phyloP scores from a whole-genome alignment of 2,113 vertebrate species.

The Camelus bactrianus region DNA sequence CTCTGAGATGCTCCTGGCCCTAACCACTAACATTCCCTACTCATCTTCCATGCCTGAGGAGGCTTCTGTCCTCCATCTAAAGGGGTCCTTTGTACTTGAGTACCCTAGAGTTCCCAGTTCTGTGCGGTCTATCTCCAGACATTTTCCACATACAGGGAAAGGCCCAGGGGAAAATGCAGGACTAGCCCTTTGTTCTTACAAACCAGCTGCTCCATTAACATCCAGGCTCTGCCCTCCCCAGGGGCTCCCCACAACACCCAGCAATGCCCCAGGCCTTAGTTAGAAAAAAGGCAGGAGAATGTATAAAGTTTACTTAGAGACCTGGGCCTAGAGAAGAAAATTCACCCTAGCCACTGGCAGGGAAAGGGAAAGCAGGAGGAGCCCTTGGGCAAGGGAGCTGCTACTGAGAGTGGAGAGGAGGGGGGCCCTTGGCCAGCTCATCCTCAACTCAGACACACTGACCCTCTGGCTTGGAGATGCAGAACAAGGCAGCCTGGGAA shows the following conservation, averaged over 20 bases:
- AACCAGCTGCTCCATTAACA: not conserved
- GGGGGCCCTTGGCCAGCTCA: not conserved
- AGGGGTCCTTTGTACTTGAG: not conserved
- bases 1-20: not conserved
- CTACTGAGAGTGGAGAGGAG: no score
- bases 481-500: not conserved
- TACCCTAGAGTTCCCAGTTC: not conserved
- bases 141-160: not conserved
- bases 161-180: not conserved
- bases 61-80: not conserved
- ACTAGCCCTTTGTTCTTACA: not conserved
- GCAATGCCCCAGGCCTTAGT: not conserved
- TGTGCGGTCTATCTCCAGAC: not conserved
- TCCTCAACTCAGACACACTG: not conserved
- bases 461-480: not conserved
- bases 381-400: not conserved
- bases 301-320: not conserved
- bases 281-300: not conserved
- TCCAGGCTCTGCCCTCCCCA: not conserved
- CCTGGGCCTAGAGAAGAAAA: not conserved
- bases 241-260: not conserved
- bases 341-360: not conserved
- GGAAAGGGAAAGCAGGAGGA: not conserved
- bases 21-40: not conserved
- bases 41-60: not conserved